These are phyloP conservation scores for Patella ulyssiponensis DNA, from an alignment of 2,888 invertebrate genomes.

Conservation along the genomic window DNA sequence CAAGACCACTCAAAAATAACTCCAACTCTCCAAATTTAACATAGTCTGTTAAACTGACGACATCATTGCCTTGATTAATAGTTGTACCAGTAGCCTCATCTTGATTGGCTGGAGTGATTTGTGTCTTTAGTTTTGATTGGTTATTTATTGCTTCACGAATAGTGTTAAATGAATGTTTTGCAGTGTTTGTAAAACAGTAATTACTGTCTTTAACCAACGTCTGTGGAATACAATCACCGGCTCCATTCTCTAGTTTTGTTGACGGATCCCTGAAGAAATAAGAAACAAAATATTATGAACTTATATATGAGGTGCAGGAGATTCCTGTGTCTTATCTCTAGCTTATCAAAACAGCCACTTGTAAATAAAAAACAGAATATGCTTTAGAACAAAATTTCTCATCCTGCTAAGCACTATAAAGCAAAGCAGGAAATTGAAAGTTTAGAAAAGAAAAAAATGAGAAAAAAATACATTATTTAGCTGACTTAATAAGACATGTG, in stretches of 20 bases:
- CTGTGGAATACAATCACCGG: neutral
- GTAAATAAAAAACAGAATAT: too few species aligned
- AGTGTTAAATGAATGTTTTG: neutral
- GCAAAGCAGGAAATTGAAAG: too few species aligned
- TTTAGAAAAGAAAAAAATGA: too few species aligned
- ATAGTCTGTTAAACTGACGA: neutral
- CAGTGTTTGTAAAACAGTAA: neutral
- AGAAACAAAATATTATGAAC: too few species aligned
- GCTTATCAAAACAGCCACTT: too few species aligned
- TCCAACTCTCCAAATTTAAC: constrained; percentile 69
- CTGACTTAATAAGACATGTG: too few species aligned
- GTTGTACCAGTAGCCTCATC: neutral
- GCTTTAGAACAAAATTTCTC: too few species aligned
- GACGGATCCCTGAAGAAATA: too few species aligned
- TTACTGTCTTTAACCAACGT: neutral
- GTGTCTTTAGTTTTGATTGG: neutral
- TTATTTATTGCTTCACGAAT: neutral
- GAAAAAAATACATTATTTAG: too few species aligned
- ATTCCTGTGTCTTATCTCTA: too few species aligned
- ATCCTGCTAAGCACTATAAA: too few species aligned
- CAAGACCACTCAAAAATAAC: constrained; percentile 71
- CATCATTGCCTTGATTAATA: neutral
- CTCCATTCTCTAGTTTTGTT: neutral
- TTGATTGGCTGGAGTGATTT: neutral
- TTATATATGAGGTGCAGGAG: too few species aligned